These are phyloP conservation scores for Berghia stephanieae DNA, from an alignment of 1,140 invertebrate genomes.

Conservation along the genomic window DNA sequence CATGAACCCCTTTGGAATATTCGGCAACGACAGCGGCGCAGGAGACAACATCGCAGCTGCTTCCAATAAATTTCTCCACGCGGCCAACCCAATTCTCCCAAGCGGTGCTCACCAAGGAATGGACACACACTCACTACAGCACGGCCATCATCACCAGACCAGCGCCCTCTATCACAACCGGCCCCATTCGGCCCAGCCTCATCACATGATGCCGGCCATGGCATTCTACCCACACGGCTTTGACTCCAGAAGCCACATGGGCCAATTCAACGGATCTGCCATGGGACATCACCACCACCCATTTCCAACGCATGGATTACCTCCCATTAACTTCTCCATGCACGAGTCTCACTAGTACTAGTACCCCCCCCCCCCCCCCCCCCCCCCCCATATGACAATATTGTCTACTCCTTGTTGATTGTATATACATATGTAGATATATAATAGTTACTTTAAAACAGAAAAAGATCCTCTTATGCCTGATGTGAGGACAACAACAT, in stretches of 20 bases:
- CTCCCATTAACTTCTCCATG: conserved; percentile 66
- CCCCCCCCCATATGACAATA: too few relatives aligned
- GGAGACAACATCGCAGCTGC: conserved; percentile 63
- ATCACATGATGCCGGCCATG: conserved; percentile 64
- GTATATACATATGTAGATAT: too few relatives aligned
- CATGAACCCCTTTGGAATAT: conserved; percentile 66
- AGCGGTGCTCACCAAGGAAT: conserved; percentile 47
- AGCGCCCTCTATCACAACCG: conserved; percentile 59
- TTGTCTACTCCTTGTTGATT: too few relatives aligned
- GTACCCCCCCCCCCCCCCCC: too few relatives aligned
- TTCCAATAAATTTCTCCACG: conserved; percentile 66
- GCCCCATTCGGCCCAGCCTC: conserved; percentile 52
- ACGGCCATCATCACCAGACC: conserved; percentile 57
- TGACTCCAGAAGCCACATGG: conserved; percentile 52
- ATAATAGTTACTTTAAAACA: too few relatives aligned
- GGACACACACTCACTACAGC: conserved; percentile 61
- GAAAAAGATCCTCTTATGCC: too few relatives aligned
- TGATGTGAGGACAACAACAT: too few relatives aligned
- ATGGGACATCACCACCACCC: conserved; percentile 61
- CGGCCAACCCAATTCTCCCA: conserved; percentile 56
- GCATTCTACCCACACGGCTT: conserved; percentile 65
- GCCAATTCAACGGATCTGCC: conserved; percentile 59
- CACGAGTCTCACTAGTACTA: conserved; percentile 56
- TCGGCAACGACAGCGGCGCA: conserved; percentile 54
- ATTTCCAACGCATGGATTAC: conserved; percentile 62